Base-by-base conservation (phyloP, 1,140 invertebrate species). In the Drosophila novamexicana region DNA sequence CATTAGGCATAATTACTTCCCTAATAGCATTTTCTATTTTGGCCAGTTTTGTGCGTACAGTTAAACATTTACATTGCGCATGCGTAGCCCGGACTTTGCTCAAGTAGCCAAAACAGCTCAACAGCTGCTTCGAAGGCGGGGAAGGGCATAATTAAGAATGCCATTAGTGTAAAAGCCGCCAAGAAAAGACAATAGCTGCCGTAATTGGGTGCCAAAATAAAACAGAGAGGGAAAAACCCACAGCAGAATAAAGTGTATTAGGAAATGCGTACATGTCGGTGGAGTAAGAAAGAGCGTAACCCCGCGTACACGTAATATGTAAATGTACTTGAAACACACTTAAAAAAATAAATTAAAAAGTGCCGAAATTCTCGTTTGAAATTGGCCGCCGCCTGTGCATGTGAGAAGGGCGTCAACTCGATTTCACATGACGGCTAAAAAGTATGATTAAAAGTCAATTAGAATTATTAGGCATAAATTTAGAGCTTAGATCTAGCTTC, bases 1-100 rank as follows among this genome's bases (percentile, higher is more conserved):
- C 74, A 79, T 79, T 79, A 79, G 59, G 68, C 61, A 73, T 79
- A 79, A 79, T 79, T 79, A 77, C 77, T 73, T 77, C 74, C 77
- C 53, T 76, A 79, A 79, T 72, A 57, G 59, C 73, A 47, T 71
- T 71, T 56, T 56, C 72, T 75, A 39, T 49, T 44, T 63, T 63
- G 36, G 59, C 44, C 34, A 62, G 22, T 14, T 50, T 66, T 50
- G 12, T 10, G 12, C n/a, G 42, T 42, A 52, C 54, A 22, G 37
- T 53, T 16, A 61, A 57, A 58, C 47, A 63, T 59, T 71, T 49
- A 56, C 62, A 78, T 78, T 78, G 73, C 73, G 77, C 77, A 72
- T 79, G 73, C 76, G 76, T 75, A 78, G 44, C 67, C 12, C 12
- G 18, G 32, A 18, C 40, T 42, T 42, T 42, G 40, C n/a, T 6